Evolutionary conservation across 2,888 invertebrate species (phyloP).

Genomic region (Polymixis flavicincta): DNA sequence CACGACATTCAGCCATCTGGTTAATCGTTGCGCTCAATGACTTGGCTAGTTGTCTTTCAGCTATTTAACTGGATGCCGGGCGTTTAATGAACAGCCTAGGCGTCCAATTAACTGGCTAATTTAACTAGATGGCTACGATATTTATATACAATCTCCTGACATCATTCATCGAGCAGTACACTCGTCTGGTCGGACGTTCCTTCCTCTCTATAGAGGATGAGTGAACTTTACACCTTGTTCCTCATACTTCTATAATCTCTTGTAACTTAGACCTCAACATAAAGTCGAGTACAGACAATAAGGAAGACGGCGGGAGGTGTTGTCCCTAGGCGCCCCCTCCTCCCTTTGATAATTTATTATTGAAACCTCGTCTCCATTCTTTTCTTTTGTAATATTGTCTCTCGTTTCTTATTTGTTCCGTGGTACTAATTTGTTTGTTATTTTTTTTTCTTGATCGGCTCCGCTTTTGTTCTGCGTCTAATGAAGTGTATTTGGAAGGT

Average conservation of each 20-base stretch:
- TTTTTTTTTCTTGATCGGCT: slow-evolving; percentile 64
- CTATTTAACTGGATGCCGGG: no score
- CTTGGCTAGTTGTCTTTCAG: no score
- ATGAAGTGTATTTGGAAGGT: slow-evolving; percentile 57
- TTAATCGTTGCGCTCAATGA: no score
- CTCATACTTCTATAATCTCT: not conserved
- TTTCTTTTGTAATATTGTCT: slow-evolving; percentile 86
- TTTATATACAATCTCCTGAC: no score
- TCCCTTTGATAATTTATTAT: slow-evolving; percentile 87
- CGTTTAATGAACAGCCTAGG: no score
- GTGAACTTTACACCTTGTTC: no score
- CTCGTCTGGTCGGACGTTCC: no score
- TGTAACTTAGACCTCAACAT: slow-evolving; percentile 37
- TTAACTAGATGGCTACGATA: no score
- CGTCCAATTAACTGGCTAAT: no score
- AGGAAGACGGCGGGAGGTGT: slow-evolving; percentile 85
- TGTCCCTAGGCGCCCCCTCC: slow-evolving; percentile 73
- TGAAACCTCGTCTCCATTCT: slow-evolving; percentile 85
- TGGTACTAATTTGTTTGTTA: slow-evolving; percentile 79
- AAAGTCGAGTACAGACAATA: slow-evolving; percentile 82
- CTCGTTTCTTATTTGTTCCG: slow-evolving; percentile 81
- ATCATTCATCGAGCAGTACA: no score
- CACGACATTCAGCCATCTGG: no score
- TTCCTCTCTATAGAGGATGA: no score
- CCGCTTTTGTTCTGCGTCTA: slow-evolving; percentile 57